Base-by-base conservation (phyloP, 1,140 invertebrate genomes). In the Anadara kagoshimensis region DNA sequence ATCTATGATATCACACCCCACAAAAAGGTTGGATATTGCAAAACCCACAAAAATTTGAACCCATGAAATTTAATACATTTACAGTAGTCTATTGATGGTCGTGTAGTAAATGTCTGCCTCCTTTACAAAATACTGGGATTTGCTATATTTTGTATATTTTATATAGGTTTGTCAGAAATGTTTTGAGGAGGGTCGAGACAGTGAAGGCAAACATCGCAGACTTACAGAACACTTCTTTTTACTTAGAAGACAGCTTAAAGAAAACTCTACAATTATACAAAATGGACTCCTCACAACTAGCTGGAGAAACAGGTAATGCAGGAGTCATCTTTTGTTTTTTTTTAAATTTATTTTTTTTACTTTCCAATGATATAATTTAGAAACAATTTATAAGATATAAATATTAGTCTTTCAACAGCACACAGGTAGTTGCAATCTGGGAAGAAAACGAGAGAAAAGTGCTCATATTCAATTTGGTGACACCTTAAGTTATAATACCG, bases 81-180 rank as follows among this genome's bases (percentile, higher is more conserved):
- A n/a, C n/a, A n/a, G n/a, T n/a, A n/a, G n/a, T n/a, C n/a, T n/a
- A n/a, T n/a, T n/a, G n/a, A n/a, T n/a, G n/a, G n/a, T n/a, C n/a
- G n/a, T n/a, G n/a, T n/a, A n/a, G n/a, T n/a, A n/a, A n/a, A n/a
- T n/a, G n/a, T n/a, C n/a, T n/a, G n/a, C n/a, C 29, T 36, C 29
- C 29, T 36, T 36, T 36, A 36, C 7, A 36, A 36, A 36, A 36
- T 36, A 2, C 7, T 36, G 7, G 2, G 7, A 2, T 36, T 7
- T 36, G 29, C 2, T n/a, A 36, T 56, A 44, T 51, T 69, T 22
- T 41, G 14, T 5, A 57, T n/a, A 7, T 69, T 11, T 41, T 68
- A 26, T 76, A 22, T 58, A 85, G 84, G 84, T 85, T 16, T 85
- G 84, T 66, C 73, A 81, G 58, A 49, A 22, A 18, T 85, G 84